These are phyloP conservation scores for Diarsia brunnea DNA, from an alignment of 2,888 invertebrate species.

Conservation along the genomic window DNA sequence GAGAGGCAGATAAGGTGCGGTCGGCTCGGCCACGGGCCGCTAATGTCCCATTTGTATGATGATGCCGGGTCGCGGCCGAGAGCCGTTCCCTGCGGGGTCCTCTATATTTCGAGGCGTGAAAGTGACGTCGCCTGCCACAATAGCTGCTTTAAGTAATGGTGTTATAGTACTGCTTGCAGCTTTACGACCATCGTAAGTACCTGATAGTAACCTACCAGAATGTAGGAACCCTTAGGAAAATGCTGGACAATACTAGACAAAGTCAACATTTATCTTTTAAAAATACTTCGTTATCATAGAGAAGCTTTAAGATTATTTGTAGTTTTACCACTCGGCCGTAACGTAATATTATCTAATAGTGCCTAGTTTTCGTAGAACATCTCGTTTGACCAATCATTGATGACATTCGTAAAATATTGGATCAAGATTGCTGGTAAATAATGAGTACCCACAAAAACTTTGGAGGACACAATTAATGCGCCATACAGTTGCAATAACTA, in stretches of 20 bases:
- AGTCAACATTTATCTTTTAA: background rate
- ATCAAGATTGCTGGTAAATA: background rate
- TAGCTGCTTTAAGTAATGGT: slow-evolving; percentile 56
- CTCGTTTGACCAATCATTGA: background rate
- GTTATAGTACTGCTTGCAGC: slow-evolving; percentile 19
- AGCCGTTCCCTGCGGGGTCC: slow-evolving; percentile 65
- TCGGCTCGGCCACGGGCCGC: slow-evolving; percentile 75
- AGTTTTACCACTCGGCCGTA: background rate
- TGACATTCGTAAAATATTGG: background rate
- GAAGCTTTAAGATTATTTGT: background rate
- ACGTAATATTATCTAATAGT: background rate
- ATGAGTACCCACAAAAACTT: background rate
- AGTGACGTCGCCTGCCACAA: slow-evolving; percentile 62
- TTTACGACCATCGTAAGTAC: slow-evolving; percentile 27
- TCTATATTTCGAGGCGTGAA: slow-evolving; percentile 76
- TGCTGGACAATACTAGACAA: background rate
- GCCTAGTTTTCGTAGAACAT: background rate
- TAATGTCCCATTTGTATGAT: slow-evolving; percentile 90
- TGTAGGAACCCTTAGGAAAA: background rate
- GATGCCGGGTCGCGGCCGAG: slow-evolving; percentile 78
- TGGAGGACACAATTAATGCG: background rate
- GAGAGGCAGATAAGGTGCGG: slow-evolving; percentile 87
- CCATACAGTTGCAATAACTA: background rate
- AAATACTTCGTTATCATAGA: background rate
- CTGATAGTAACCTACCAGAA: background rate